Evolutionary conservation across 1,140 invertebrate species (phyloP).

Genomic region (Pararge aegeria): DNA sequence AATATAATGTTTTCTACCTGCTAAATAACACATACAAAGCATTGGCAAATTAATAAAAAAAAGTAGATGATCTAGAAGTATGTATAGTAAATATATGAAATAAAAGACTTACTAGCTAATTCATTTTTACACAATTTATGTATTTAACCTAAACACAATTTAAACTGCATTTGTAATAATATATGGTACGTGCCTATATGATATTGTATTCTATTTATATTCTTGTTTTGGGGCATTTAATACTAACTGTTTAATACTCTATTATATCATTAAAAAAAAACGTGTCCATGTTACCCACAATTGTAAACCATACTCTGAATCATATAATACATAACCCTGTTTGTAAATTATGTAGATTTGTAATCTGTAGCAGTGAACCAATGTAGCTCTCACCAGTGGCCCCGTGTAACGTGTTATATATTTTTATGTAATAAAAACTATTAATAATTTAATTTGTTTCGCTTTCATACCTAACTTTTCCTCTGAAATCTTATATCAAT

Average conservation of each 20-base stretch:
- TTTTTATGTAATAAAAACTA: constrained; percentile 47
- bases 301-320: constrained; percentile 12
- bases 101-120: constrained; percentile 28
- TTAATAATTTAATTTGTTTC: constrained; percentile 18
- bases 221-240: constrained; percentile 21
- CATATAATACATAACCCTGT: constrained; percentile 1
- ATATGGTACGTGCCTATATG: constrained; percentile 32
- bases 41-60: constrained; percentile 1
- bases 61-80: constrained; percentile 5
- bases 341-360: constrained; percentile 9
- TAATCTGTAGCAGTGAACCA: constrained; percentile 36
- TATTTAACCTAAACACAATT: constrained; percentile 14
- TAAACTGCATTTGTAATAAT: constrained; percentile 27
- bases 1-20: constrained; percentile 8
- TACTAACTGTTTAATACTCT: constrained; percentile 16
- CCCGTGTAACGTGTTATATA: constrained; percentile 48
- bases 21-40: constrained; percentile 8
- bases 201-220: constrained; percentile 29
- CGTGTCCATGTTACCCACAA: constrained; percentile 29
- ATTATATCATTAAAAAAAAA: constrained; percentile 9
- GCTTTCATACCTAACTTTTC: background rate
- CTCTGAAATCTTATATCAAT: too few relatives aligned
- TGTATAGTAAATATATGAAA: constrained; percentile 19
- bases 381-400: constrained; percentile 68
- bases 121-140: constrained; percentile 21